These are phyloP conservation scores for Patella vulgata DNA, from an alignment of 1,140 invertebrate genomes.

Conservation along the genomic window DNA sequence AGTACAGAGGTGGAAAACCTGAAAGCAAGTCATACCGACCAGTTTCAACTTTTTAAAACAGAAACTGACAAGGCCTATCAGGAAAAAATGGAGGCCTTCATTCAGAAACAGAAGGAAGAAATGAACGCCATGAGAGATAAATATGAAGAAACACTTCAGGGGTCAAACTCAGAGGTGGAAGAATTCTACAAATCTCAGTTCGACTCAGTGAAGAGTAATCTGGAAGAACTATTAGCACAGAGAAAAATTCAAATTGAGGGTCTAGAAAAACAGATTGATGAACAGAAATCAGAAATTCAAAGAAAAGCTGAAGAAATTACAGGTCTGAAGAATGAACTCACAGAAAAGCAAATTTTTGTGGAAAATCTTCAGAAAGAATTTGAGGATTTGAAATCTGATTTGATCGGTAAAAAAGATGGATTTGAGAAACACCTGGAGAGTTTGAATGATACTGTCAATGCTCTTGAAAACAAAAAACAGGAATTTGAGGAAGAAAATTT, in stretches of 20 bases:
- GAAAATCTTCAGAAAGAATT: too few species aligned
- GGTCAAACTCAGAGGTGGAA: slow-evolving; percentile 36
- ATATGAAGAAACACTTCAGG: slow-evolving; percentile 48
- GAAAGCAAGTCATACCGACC: slow-evolving; percentile 20
- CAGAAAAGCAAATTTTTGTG: too few species aligned
- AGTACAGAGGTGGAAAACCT: slow-evolving; percentile 15
- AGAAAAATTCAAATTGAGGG: slow-evolving; percentile 18
- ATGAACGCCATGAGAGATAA: slow-evolving; percentile 35
- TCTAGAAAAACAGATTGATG: slow-evolving; percentile 18
- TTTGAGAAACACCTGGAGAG: too few species aligned
- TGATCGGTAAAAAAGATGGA: too few species aligned
- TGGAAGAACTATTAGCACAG: slow-evolving; percentile 39
- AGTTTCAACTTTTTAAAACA: slow-evolving; percentile 10
- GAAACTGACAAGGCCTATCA: slow-evolving; percentile 22
- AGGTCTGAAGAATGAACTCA: slow-evolving; percentile 9
- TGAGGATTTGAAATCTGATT: too few species aligned
- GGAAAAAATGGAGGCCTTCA: slow-evolving; percentile 36
- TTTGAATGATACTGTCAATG: too few species aligned
- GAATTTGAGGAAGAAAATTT: slow-evolving; percentile 5
- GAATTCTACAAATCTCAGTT: slow-evolving; percentile 41
- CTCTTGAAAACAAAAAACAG: slow-evolving; percentile 25
- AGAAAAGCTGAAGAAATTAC: slow-evolving; percentile 22
- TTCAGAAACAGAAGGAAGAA: slow-evolving; percentile 44
- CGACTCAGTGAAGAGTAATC: slow-evolving; percentile 31
- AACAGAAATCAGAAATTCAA: slow-evolving; percentile 15